Base-by-base conservation (phyloP, 1,140 invertebrate species). In the Phymorhynchus buccinoides region DNA sequence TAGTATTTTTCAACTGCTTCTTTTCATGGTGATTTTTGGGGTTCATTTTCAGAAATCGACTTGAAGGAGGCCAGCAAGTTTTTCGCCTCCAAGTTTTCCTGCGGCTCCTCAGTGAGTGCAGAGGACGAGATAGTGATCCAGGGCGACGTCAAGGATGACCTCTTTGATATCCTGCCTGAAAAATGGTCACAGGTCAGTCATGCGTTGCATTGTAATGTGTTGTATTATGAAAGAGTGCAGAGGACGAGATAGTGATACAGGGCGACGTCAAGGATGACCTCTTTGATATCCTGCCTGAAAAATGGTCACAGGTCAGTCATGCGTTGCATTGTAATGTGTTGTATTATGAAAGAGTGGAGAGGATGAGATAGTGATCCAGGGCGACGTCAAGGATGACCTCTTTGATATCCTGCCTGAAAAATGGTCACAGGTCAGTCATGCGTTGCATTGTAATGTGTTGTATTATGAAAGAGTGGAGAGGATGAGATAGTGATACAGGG, bases 71-170 rank as follows among this genome's bases (percentile, higher is more conserved):
- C 99, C 81, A 96, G 98, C 71, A 99, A 99, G 93, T 98, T 98
- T 93, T 99, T 99, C 94, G 97, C 98, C 52, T 96, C 96, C 83
- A 98, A 97, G 93, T 99, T 99, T 95, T 98, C 99, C 9, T 99
- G 99, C 95, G 98, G 99, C 16, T 98, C 98, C 30, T 99, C 98
- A 32, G 98, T 99, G 0, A 99, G 98, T 52, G 98, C 98, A 22
- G 98, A 99, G 86, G 98, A 99, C 95, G 99, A 99, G 94, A 99
- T 99, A 92, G 98, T 99, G 9, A 99, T 99, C 92, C 99, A 99
- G 94, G 99, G 94, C 32, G 93, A 94, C 86, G 90, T 99, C 0
- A 99, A 99, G 93, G 98, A 99, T 94, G 98, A 99, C 89, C 93
- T 99, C 3, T 98, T 99, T 94, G 98, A 99, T 94, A 95, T 99